Evolutionary conservation across 2,888 invertebrate species (phyloP).

Genomic region (Hirtodrosophila trivittata): DNA sequence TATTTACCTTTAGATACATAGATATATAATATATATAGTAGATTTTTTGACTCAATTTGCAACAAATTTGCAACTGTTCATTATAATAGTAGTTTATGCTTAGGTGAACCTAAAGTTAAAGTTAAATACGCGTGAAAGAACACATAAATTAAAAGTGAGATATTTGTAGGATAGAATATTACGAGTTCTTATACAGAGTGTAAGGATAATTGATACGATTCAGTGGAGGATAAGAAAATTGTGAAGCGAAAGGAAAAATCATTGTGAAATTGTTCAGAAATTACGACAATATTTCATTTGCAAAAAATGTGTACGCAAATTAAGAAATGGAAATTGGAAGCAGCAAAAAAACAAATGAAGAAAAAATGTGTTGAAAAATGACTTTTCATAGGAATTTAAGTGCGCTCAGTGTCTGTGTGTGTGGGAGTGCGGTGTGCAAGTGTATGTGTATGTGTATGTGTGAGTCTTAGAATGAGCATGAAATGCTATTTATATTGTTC

Average conservation of each 20-base stretch:
- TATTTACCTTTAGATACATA: background rate
- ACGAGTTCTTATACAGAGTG: constrained; percentile 22
- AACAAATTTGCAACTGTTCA: constrained; percentile 9
- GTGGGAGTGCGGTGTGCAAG: constrained; percentile 19
- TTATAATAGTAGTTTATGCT: background rate
- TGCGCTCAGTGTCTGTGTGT: constrained; percentile 17
- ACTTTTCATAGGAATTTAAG: constrained; percentile 48
- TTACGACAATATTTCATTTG: constrained; percentile 31
- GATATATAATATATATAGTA: constrained; percentile 1
- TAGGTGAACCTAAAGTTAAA: constrained; percentile 1
- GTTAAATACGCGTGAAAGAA: background rate
- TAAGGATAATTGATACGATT: constrained; percentile 3
- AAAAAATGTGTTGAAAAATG: constrained; percentile 60
- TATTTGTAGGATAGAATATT: too few species aligned
- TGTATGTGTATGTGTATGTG: constrained; percentile 3
- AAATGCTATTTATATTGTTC: constrained; percentile 58
- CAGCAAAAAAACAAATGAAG: too few species aligned
- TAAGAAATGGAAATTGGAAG: constrained; percentile 12
- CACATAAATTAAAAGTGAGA: constrained; percentile 20
- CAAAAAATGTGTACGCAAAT: constrained; percentile 14
- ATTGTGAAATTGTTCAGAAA: constrained; percentile 52
- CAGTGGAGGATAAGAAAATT: constrained; percentile 46
- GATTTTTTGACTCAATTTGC: constrained; percentile 52
- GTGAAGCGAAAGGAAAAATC: constrained; percentile 43
- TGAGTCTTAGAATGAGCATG: constrained; percentile 51